phyloP scores from a whole-genome alignment of 53 echinoderm and acorn worm species.

The Holothuria leucospilota region DNA sequence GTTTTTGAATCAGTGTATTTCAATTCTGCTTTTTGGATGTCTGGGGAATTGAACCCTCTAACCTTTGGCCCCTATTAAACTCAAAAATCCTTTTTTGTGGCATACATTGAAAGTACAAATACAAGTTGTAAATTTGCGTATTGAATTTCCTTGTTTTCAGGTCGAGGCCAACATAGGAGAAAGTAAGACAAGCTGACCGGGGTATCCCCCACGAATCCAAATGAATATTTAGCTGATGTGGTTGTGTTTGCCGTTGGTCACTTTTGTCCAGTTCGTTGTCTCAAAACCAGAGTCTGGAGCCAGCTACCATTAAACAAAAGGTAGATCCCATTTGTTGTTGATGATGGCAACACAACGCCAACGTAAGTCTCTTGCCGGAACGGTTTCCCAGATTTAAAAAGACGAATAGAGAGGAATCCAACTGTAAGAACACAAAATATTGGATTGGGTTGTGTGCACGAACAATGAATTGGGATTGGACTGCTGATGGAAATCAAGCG shows the following conservation, averaged over 20 bases:
- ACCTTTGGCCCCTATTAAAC: no score
- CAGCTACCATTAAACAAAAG: background rate
- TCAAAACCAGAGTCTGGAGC: constrained; percentile 41
- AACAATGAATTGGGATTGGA: constrained; percentile 64
- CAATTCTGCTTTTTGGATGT: no score
- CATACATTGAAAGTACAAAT: no score
- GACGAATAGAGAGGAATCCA: constrained; percentile 21
- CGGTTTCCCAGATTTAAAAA: constrained; percentile 39
- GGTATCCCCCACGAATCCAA: constrained; percentile 50
- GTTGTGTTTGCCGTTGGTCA: constrained; percentile 50
- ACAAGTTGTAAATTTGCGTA: no score
- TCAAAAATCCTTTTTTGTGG: background rate
- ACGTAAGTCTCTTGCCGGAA: constrained; percentile 17
- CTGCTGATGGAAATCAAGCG: constrained; percentile 22
- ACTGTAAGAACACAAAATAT: constrained; percentile 55
- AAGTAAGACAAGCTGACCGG: constrained; percentile 50
- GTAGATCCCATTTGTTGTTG: constrained; percentile 36
- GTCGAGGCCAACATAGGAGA: constrained; percentile 55
- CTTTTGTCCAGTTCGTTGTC: constrained; percentile 48
- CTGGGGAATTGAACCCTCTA: no score
- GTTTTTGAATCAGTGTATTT: no score
- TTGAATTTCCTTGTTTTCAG: constrained; percentile 35
- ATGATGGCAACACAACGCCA: constrained; percentile 45
- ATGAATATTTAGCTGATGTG: constrained; percentile 44
- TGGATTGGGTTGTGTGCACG: constrained; percentile 48